Conservation (phyloP, 1,140 invertebrate species). For the Drosophila ficusphila region DNA sequence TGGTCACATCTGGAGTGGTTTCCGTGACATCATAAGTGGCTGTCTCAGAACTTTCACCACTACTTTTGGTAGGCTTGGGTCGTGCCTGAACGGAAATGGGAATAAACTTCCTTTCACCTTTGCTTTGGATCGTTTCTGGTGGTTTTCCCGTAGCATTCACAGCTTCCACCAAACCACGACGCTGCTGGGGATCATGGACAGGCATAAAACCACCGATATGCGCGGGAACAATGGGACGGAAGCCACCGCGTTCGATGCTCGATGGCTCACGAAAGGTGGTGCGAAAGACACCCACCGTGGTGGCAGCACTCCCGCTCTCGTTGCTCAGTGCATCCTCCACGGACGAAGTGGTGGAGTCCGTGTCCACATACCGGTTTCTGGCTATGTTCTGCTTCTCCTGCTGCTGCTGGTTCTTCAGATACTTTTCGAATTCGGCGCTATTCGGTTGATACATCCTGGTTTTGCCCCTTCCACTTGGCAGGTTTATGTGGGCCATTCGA, state of each 20-base stretch:
- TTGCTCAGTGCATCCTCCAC: conserved; percentile 78
- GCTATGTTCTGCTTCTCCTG: conserved; percentile 40
- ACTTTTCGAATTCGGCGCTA: conserved; percentile 82
- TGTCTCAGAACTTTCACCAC: conserved; percentile 47
- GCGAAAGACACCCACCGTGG: conserved; percentile 75
- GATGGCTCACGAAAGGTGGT: conserved; percentile 86
- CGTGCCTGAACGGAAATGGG: conserved; percentile 33
- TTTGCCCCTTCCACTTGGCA: conserved; percentile 68
- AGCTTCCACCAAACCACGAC: conserved; percentile 61
- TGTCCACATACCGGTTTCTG: conserved; percentile 64
- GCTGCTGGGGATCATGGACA: conserved; percentile 73
- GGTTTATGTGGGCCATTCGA: conserved; percentile 63
- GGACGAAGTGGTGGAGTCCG: conserved; percentile 81
- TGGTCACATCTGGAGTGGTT: conserved; percentile 45
- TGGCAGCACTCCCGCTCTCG: conserved; percentile 64
- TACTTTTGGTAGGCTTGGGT: conserved; percentile 46
- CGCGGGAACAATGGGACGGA: conserved; percentile 89
- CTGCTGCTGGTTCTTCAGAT: conserved; percentile 59
- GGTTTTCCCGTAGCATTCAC: conserved; percentile 56
- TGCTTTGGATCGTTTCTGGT: not conserved
- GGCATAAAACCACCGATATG: conserved; percentile 89
- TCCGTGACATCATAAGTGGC: conserved; percentile 77
- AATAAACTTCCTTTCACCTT: conserved; percentile 53
- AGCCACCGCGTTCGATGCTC: conserved; percentile 89
- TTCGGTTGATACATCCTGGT: conserved; percentile 83